Evolutionary conservation across 2,797 vertebrate genomes (phyloP).

Genomic region (Malacoraja senta): DNA sequence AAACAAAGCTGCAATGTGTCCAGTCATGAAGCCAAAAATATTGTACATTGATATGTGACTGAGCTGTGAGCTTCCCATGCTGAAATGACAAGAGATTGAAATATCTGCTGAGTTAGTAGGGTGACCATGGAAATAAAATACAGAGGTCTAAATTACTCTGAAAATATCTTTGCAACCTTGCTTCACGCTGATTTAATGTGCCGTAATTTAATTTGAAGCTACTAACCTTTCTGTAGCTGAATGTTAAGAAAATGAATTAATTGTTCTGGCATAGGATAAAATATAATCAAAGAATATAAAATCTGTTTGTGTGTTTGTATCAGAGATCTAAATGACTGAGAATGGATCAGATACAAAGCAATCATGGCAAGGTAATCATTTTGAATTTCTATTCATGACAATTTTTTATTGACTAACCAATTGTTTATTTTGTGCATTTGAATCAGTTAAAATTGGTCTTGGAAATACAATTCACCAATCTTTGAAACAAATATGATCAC

Average conservation of each 20-base stretch:
- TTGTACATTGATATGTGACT: background rate
- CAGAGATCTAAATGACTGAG: background rate
- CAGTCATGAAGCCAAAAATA: background rate
- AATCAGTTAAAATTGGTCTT: background rate
- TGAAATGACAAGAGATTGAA: background rate
- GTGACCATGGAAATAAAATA: background rate
- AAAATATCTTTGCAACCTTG: background rate
- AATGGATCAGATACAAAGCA: background rate
- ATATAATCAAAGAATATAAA: background rate
- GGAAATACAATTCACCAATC: background rate
- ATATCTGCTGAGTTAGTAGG: background rate
- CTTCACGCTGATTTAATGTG: background rate
- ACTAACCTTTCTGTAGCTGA: background rate
- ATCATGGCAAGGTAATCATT: background rate
- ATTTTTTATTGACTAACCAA: background rate
- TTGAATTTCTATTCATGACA: background rate
- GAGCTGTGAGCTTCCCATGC: no score
- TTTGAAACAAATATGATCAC: background rate
- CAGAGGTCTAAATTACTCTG: background rate
- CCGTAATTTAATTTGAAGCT: background rate
- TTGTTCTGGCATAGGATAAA: background rate
- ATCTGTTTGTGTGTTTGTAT: background rate
- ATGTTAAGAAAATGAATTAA: constrained; percentile 3
- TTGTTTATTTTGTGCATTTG: background rate
- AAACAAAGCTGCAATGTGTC: no score